Conservation (phyloP, 30 jellyfish, hydroid and myxozoan genomes). For the Rhopilema esculentum region DNA sequence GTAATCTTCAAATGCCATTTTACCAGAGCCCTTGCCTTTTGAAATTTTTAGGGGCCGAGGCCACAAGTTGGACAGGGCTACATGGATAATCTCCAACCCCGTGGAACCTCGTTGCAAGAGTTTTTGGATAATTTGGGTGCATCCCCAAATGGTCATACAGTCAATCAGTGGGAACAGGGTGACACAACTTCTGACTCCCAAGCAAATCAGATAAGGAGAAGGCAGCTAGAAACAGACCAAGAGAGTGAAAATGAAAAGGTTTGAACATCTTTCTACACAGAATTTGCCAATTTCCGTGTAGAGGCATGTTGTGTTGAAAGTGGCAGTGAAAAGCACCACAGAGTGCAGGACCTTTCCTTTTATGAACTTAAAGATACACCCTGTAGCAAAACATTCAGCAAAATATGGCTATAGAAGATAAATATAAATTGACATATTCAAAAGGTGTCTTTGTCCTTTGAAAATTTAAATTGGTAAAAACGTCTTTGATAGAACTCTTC, state of each 20-base stretch:
- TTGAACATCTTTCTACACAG: no score
- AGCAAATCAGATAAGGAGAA: neutral
- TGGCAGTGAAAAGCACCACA: no score
- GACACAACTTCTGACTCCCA: neutral
- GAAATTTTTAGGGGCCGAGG: conserved; percentile 13
- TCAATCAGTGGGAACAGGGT: neutral
- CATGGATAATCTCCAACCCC: conserved; percentile 63
- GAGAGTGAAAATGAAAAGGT: neutral
- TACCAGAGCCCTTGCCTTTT: neutral
- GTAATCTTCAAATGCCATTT: no score
- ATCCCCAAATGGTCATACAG: neutral
- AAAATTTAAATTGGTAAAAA: no score
- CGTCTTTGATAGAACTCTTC: no score
- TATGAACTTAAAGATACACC: neutral
- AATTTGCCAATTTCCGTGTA: no score
- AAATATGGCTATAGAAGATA: no score
- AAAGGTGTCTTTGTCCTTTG: no score
- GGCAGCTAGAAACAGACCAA: neutral
- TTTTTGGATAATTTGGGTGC: conserved; percentile 21
- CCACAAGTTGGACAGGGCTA: conserved; percentile 65
- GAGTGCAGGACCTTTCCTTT: no score
- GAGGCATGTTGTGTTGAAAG: no score
- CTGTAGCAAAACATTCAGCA: neutral
- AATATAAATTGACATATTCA: no score
- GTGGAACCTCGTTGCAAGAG: conserved; percentile 33